Percentiles rank a stretch among this genome's conserved stretches.
Conservation (phyloP, 2,888 invertebrate species). For the Brachypalpus laphriformis region DNA sequence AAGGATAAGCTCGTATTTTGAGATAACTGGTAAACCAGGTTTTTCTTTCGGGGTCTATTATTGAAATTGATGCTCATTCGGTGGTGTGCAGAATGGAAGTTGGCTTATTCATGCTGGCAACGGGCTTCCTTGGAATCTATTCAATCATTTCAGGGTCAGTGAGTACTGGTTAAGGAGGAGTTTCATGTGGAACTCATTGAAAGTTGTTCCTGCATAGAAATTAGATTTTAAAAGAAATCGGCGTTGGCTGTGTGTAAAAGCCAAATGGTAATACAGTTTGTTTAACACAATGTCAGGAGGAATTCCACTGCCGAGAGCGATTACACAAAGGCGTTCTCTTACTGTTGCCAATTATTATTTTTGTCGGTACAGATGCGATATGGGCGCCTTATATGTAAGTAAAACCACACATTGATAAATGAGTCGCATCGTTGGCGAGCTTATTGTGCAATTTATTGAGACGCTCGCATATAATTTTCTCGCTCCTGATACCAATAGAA, state of each 20-base stretch:
- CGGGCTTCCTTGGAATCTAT: slow-evolving; percentile 32
- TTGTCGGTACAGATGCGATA: too few relatives aligned
- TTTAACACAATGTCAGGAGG: not conserved
- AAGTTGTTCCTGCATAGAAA: slow-evolving; percentile 37
- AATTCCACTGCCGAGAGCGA: not conserved
- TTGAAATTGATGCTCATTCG: slow-evolving; percentile 69
- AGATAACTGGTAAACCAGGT: slow-evolving; percentile 44
- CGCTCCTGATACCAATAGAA: too few relatives aligned
- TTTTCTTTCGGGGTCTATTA: slow-evolving; percentile 24
- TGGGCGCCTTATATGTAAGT: too few relatives aligned
- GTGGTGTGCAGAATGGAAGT: slow-evolving; percentile 67
- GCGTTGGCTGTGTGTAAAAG: not conserved
- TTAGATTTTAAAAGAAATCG: slow-evolving; percentile 28
- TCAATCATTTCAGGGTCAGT: slow-evolving; percentile 68
- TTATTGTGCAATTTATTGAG: too few relatives aligned
- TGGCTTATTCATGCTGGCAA: slow-evolving; percentile 50
- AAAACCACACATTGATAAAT: too few relatives aligned
- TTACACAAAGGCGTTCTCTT: not conserved
- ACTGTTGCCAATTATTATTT: too few relatives aligned
- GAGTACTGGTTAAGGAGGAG: slow-evolving; percentile 8
- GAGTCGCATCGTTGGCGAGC: too few relatives aligned
- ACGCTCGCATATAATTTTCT: too few relatives aligned
- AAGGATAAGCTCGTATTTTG: slow-evolving; percentile 53
- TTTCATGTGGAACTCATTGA: slow-evolving; percentile 18
- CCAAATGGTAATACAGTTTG: not conserved